These are phyloP conservation scores for Leucoraja ocellata DNA, from an alignment of 2,797 vertebrate genomes.

Conservation along the genomic window DNA sequence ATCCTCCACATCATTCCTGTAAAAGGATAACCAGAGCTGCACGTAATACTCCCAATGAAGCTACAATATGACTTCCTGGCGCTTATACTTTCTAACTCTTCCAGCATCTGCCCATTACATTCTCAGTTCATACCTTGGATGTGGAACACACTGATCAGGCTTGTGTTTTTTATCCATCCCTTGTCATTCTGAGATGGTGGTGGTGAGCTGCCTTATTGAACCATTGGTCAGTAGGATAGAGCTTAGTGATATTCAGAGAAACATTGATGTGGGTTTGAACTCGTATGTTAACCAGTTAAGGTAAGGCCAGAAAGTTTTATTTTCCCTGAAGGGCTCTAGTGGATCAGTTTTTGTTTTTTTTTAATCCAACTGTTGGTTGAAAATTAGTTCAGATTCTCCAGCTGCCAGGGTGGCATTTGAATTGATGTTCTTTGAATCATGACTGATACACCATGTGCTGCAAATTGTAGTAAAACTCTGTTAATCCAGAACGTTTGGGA, in stretches of 20 bases:
- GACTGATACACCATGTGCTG: too few relatives aligned
- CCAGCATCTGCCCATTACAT: background rate
- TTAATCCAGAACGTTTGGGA: too few relatives aligned
- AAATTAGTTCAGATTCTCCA: background rate
- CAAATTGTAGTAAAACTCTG: too few relatives aligned
- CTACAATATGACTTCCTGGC: too few relatives aligned
- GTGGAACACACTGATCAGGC: background rate
- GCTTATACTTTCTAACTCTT: too few relatives aligned
- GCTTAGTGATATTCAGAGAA: background rate
- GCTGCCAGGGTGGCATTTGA: background rate
- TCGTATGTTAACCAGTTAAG: background rate
- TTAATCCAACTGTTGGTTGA: background rate
- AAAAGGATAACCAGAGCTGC: too few relatives aligned
- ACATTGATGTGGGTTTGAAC: background rate
- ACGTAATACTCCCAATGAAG: too few relatives aligned
- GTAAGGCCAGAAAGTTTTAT: background rate
- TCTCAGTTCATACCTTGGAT: background rate
- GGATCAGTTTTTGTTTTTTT: background rate
- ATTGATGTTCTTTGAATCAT: background rate
- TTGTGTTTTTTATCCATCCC: background rate
- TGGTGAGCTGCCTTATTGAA: background rate
- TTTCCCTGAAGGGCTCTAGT: background rate
- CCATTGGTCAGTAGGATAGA: background rate
- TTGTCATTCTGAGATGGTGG: background rate
- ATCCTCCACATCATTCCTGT: too few relatives aligned